Evolutionary conservation across 2,888 invertebrate species (phyloP), one percentile per base, ranked within the genome.

Genomic region (Coecobrya sp.): DNA sequence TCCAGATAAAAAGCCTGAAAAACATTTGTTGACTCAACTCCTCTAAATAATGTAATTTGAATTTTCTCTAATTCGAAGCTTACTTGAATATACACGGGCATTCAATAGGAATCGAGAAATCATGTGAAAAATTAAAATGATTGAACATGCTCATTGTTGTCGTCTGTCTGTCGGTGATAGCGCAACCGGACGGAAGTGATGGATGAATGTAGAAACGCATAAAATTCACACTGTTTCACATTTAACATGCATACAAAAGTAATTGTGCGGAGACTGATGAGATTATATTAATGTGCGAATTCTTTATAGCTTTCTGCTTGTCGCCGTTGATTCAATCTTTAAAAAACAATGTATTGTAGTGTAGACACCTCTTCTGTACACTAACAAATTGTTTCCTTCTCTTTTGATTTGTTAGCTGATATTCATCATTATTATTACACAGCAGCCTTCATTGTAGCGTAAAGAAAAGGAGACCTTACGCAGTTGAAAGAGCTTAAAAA

Each of bases 121-220:
- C 5, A 19, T 8, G 0, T 19, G 22, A 59, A 59, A 19, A 59
- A 59, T 59, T 59, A 59, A 59, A 16, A 13, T 59, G 16, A 68
- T 68, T 68, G 30, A 11, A 2, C 19, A 42, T 73, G 45, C 42
- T 36, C 7, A 7, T 36, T 36, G 36, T 4, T 36, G 36, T 36
- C 36, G 36, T 36, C 36, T 7, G 36, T 36, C 36, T n/a, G n/a
- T 36, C 36, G 27, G 36, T 19, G 59, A 59, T 42, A 76, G n/a
- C 25, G 22, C 19, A 16, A 52, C 86, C 86, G 86, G 79, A 87
- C 87, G 87, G 87, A 87, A 87, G 79, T 87, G 65, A 79, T 42
- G 59, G 76, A 62, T 42, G 59, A 45, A 16, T 16, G 52, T 16
- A 52, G 52, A 11, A 16, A 52, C 52, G 16, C 52, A 36, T 52